These are phyloP conservation scores for Hepsetus odoe DNA, from an alignment of 2,113 vertebrate genomes.

Conservation along the genomic window DNA sequence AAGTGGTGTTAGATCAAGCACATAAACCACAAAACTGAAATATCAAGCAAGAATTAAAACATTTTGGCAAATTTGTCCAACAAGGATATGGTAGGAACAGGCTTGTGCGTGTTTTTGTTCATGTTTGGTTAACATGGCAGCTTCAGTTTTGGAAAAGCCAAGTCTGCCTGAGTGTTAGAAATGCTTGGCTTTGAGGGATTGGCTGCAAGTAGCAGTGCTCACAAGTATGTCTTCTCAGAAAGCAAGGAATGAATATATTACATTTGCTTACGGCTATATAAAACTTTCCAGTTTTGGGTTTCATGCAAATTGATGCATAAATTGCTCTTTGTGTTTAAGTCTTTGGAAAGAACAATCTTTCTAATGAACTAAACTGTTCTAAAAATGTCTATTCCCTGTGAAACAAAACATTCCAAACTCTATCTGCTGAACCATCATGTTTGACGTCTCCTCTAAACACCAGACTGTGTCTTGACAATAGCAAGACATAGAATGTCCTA, in stretches of 20 bases:
- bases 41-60: too few relatives aligned
- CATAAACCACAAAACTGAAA: too few relatives aligned
- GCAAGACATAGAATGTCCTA: conserved; percentile 5
- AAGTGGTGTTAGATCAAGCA: too few relatives aligned
- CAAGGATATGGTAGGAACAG: background rate
- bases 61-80: background rate
- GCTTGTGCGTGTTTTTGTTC: background rate
- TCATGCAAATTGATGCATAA: background rate
- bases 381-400: background rate
- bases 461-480: background rate
- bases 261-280: background rate
- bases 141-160: conserved; percentile 7
- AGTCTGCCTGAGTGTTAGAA: conserved; percentile 37
- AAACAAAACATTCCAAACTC: conserved; percentile 4
- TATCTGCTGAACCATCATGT: conserved; percentile 15
- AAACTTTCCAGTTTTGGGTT: background rate
- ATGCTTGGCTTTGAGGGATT: conserved; percentile 35
- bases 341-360: background rate
- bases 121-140: background rate
- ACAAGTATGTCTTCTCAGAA: background rate
- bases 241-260: background rate
- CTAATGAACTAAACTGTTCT: background rate
- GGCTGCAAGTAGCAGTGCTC: conserved; percentile 11
- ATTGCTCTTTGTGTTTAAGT: background rate
- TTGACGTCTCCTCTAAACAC: conserved; percentile 17